Percentiles rank a stretch among this genome's conserved stretches.
phyloP scores from a whole-genome alignment of 1,140 invertebrate species.

The Gryllus bimaculatus region DNA sequence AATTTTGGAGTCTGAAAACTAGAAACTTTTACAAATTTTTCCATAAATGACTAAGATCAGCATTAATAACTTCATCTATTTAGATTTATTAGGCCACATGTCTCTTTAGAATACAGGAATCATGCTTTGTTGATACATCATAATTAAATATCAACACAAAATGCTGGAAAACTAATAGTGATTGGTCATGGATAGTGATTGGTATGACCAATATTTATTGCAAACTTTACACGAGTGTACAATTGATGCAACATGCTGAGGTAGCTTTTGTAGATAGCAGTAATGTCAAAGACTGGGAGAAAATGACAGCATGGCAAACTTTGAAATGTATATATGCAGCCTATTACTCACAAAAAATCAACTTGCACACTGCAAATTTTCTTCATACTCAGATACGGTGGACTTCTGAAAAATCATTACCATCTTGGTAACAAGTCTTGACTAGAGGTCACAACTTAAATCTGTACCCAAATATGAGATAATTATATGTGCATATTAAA shows the following conservation, averaged over 20 bases:
- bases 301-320: neutral
- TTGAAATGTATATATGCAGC: no score
- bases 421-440: neutral
- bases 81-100: neutral
- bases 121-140: neutral
- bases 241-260: neutral
- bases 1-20: no score
- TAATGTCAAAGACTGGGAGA: neutral
- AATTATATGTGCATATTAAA: no score
- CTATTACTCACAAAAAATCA: no score
- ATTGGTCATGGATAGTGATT: neutral
- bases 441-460: neutral
- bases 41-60: no score
- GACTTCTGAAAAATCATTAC: no score
- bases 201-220: neutral
- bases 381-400: no score
- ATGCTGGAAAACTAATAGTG: neutral
- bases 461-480: no score
- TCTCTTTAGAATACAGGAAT: neutral
- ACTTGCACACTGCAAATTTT: no score
- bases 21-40: no score
- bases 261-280: neutral
- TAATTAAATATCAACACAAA: neutral
- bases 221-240: neutral
- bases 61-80: neutral